Base-by-base conservation (phyloP, 2,113 vertebrate species). In the Solea solea region DNA sequence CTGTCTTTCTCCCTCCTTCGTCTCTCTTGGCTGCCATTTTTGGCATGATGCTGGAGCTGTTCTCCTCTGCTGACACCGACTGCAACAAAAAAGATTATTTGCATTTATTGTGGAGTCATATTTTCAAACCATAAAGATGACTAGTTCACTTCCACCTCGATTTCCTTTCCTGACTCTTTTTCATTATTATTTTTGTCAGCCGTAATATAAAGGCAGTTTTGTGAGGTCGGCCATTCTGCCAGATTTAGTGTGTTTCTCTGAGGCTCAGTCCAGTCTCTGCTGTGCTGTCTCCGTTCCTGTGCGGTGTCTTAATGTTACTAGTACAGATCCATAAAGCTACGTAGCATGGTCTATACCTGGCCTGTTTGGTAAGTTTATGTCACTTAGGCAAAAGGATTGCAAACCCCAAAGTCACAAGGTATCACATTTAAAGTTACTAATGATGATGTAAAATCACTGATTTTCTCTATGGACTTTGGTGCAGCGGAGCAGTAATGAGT, bases 71-170 rank as follows among this genome's bases (percentile, higher is more conserved):
- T 65, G 79, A 78, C 68, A 64, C 56, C 5, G 34, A 34, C 34
- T 42, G 64, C 45, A 68, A 58, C 70, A 81, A 86, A 25, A 82
- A 78, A 21, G 21, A 56, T 27, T 69, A 81, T 76, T 74, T 79
- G 74, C 62, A 72, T 68, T 82, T 72, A 79, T 81, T 80, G 72
- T 58, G 72, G 6, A 69, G 25, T 34, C 45, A 55, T 63, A 49
- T 48, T 76, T 78, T 50, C 53, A 53, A 83, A 75, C 25, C 49
- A 11, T 40, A 53, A 49, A 74, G 78, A 34, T 78, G 63, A 69
- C 76, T 13, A 40, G 54, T 64, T 78, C 52, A 34, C 57, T 73
- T 76, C 63, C 12, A 21, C 42, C 59, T 69, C 50, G 48, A 74
- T 69, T 50, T 69, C 27, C 42, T 16, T 72, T 60, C 42, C 28